Evolutionary conservation across 2,113 vertebrate genomes (phyloP).

Genomic region (Corythaeola cristata): DNA sequence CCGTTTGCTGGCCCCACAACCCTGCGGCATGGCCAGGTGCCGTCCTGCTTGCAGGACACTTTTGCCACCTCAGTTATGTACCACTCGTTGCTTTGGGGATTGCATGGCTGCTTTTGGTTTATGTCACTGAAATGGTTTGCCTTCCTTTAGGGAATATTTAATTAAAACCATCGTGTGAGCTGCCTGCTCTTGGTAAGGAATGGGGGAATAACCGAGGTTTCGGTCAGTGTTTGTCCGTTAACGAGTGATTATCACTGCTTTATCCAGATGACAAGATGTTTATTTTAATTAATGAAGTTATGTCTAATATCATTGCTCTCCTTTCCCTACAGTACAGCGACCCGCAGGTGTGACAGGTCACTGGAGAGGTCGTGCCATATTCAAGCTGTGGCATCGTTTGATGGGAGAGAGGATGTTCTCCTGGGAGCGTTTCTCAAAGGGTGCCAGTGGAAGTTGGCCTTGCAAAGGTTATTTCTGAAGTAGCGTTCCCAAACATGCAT

Average conservation of each 20-base stretch:
- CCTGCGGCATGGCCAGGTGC: accelerated
- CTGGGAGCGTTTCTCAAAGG: accelerated
- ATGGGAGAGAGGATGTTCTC: background rate
- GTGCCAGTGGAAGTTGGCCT: background rate
- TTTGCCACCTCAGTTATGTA: accelerated
- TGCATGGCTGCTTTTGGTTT: accelerated
- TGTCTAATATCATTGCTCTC: background rate
- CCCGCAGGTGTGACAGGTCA: accelerated
- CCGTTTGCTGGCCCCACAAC: accelerated
- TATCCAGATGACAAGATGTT: background rate
- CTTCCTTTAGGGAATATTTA: background rate
- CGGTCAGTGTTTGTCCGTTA: background rate
- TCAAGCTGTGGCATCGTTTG: background rate
- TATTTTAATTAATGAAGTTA: background rate
- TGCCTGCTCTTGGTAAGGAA: background rate
- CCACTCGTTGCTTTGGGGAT: background rate
- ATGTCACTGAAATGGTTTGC: background rate
- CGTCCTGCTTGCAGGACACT: background rate
- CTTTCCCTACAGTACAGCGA: background rate
- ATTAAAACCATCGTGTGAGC: background rate
- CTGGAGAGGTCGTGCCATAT: too few relatives aligned
- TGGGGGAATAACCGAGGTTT: accelerated
- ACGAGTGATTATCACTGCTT: background rate
- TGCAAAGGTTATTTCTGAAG: background rate
- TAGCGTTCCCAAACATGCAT: accelerated